phyloP scores from a whole-genome alignment of 1,140 invertebrate genomes.

The Battus philenor region DNA sequence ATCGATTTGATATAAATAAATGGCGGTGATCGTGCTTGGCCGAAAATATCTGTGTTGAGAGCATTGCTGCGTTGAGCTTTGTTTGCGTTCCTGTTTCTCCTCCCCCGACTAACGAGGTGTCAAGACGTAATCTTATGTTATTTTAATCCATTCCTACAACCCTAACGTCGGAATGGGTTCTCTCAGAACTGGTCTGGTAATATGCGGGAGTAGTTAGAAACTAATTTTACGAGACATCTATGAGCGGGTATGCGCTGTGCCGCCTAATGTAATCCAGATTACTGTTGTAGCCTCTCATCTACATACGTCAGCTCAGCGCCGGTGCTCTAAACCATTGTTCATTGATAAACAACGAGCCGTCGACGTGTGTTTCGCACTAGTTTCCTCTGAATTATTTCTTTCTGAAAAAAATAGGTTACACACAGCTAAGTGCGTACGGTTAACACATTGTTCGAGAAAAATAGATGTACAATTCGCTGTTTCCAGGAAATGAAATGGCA shows the following conservation, averaged over 20 bases:
- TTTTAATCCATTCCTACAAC: conserved; percentile 41
- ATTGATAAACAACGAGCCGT: conserved; percentile 13
- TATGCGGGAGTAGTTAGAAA: conserved; percentile 54
- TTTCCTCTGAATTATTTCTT: too few relatives aligned
- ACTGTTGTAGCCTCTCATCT: conserved; percentile 10
- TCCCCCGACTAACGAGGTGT: conserved; percentile 49
- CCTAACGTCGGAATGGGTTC: conserved; percentile 40
- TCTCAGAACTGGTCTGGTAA: conserved; percentile 55
- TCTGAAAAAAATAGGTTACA: too few relatives aligned
- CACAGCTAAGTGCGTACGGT: too few relatives aligned
- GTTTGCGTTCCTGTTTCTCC: conserved; percentile 36
- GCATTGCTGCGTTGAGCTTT: conserved; percentile 21
- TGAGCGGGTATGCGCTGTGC: conserved; percentile 30
- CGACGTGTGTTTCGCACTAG: too few relatives aligned
- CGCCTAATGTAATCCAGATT: conserved; percentile 13
- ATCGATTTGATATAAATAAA: conserved; percentile 27
- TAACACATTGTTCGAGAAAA: too few relatives aligned
- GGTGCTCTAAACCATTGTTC: conserved; percentile 8
- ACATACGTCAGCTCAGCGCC: neutral
- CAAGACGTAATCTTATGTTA: conserved; percentile 44
- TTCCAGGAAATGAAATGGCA: too few relatives aligned
- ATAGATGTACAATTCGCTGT: too few relatives aligned
- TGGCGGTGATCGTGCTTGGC: conserved; percentile 14
- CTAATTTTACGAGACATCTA: conserved; percentile 66
- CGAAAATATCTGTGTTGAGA: too few relatives aligned